Evolutionary conservation across 2,888 invertebrate genomes (phyloP).

Genomic region (Macropis europaea): DNA sequence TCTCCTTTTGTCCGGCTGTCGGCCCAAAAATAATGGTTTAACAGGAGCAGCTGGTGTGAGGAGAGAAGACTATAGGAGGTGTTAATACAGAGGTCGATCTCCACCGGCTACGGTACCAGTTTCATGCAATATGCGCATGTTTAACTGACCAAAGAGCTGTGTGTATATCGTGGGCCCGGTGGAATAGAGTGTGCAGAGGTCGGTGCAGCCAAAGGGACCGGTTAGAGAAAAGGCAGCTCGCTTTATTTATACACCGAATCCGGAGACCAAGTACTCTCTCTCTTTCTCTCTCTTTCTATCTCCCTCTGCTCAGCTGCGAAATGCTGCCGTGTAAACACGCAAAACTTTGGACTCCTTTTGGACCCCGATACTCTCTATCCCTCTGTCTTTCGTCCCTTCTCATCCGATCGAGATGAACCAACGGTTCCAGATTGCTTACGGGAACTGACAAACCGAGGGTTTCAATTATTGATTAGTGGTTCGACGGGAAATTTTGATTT

Average conservation of each 20-base stretch:
- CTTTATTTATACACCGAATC: slow-evolving; percentile 68
- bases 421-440: too few relatives aligned
- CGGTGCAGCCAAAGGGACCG: slow-evolving; percentile 43
- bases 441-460: too few relatives aligned
- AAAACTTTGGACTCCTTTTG: slow-evolving; percentile 51
- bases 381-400: too few relatives aligned
- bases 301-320: slow-evolving; percentile 30
- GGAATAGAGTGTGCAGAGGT: slow-evolving; percentile 60
- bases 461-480: too few relatives aligned
- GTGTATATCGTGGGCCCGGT: slow-evolving; percentile 69
- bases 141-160: slow-evolving; percentile 78
- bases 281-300: neutral
- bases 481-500: too few relatives aligned
- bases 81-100: slow-evolving; percentile 79
- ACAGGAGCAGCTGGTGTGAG: slow-evolving; percentile 42
- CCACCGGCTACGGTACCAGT: slow-evolving; percentile 76
- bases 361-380: slow-evolving; percentile 18
- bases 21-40: slow-evolving; percentile 73
- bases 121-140: slow-evolving; percentile 80
- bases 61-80: slow-evolving; percentile 67
- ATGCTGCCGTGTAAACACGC: slow-evolving; percentile 59
- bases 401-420: too few relatives aligned
- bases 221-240: slow-evolving; percentile 44
- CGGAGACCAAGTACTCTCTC: slow-evolving; percentile 42
- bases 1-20: slow-evolving; percentile 69